These are phyloP conservation scores for Corbicula japonica DNA, from an alignment of 2,888 invertebrate genomes.

Conservation along the genomic window DNA sequence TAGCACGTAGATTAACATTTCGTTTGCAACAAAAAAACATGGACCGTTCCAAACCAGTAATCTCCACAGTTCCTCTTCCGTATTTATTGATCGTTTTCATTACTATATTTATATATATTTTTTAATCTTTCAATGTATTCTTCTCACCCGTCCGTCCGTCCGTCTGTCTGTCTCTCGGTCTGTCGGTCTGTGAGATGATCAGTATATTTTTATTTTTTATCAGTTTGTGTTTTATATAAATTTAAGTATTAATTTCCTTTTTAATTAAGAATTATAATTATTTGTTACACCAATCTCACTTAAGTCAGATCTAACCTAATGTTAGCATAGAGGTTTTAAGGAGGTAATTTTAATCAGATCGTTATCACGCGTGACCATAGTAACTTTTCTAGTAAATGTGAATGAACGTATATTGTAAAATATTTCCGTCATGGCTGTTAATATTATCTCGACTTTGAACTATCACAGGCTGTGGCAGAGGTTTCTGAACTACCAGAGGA, in stretches of 20 bases:
- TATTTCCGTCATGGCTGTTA: neutral
- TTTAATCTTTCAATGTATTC: neutral
- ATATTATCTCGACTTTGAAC: neutral
- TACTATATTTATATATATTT: neutral
- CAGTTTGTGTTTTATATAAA: too few species aligned
- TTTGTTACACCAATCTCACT: neutral
- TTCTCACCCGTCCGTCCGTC: too few species aligned
- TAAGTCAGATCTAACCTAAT: neutral
- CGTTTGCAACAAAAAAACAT: neutral
- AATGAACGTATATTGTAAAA: neutral
- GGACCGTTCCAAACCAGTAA: neutral
- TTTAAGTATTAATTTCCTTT: too few species aligned
- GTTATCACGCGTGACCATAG: neutral
- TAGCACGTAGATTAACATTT: neutral
- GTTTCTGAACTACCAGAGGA: conserved; percentile 35
- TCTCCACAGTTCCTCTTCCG: neutral
- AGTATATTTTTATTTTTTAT: too few species aligned
- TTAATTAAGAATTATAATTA: too few species aligned
- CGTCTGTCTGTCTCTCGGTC: too few species aligned
- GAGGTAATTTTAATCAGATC: too few species aligned
- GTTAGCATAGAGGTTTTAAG: too few species aligned
- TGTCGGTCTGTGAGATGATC: too few species aligned
- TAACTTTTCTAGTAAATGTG: neutral
- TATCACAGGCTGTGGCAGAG: conserved; percentile 49
- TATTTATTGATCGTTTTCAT: neutral